Base-by-base conservation (phyloP, 2,113 vertebrate species). In the Ibidorhyncha struthersii region DNA sequence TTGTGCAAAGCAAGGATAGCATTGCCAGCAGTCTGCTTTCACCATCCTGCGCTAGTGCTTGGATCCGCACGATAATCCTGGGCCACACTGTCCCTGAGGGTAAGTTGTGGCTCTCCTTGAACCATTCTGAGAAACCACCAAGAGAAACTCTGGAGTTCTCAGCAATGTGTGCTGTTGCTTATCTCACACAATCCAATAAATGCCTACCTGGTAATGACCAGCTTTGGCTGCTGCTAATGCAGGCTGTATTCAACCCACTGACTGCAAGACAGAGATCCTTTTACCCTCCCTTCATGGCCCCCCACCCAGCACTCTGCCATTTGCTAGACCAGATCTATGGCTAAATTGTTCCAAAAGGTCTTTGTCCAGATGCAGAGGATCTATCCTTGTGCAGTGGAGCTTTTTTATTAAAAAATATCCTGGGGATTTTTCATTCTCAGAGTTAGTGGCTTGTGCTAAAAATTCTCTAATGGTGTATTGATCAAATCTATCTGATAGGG, bases 21-120 rank as follows among this genome's bases (percentile, higher is more conserved):
- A 1, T 1, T 84, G 87, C 55, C 72, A 89, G 55, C 66, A 29
- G 59, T 21, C 72, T 77, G 86, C 49, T 81, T 65, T 50, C 90
- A 56, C 67, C 84, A 15, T 0, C 29, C 87, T 5, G 62, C 1
- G 1, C 34, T 47, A 10, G 15, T 29, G 23, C 69, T 45, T 8
- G n/a, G 23, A 19, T 78, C 45, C 26, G n/a, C 2, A 27, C 0
- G 0, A 23, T 69, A 2, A 2, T 11, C 56, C 79, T 16, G 14
- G 19, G 29, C 14, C 32, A 30, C 4, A 2, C 9, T 45, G 49
- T 23, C 77, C 50, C 45, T 43, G 55, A 27, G 80, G 40, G 2
- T 25, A 20, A 72, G 53, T 5, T n/a, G 17, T 87, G 49, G 12
- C 61, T 67, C 49, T 63, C 27, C 79, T 63, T 34, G 47, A 78